Evolutionary conservation across 1,140 invertebrate genomes (phyloP), one percentile per base, ranked within the genome.

Genomic region (Hycleus cichorii): DNA sequence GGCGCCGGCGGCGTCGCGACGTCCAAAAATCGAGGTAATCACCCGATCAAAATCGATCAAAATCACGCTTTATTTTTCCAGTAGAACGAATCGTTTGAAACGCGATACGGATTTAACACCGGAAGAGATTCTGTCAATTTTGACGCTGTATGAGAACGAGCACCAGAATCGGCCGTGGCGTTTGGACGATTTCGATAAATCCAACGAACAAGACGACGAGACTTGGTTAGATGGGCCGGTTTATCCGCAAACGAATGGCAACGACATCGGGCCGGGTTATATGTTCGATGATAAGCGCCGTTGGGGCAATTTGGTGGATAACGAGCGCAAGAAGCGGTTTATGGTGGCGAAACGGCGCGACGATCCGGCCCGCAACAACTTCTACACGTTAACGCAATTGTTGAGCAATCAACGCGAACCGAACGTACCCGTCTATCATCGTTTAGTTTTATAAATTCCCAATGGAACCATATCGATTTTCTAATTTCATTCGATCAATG

Each of bases 81-180:
- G 18, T 2, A 18, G 18, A 18, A 18, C 18, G 18, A 18, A 18
- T 1, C 62, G 70, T 44, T 54, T 62, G 8, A 71, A 71, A 52
- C 56, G 69, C 12, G 66, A 68, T 10, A 57, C 68, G 5, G 70
- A 73, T 43, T 49, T 73, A 24, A 67, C 64, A 6, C 72, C 72
- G 10, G 72, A 73, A 58, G 70, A 72, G 46, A 62, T 71, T n/a
- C 56, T 72, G 9, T 61, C 68, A 1, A 49, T 73, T 4, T 54
- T 73, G 0, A 62, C 64, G 2, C 57, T 73, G 4, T 71, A 69
- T 60, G 72, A 73, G 48, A 70, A 67, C 48, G 18, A 18, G 18
- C 18, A 18, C 18, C 18, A 18, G 18, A 65, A 69, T 11, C 64
- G 64, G 12, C 60, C 62, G 11, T 56, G 54, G 3, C 43, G 27